Conservation (phyloP, 37 sponge, comb jelly and placozoan genomes). For the Aphrocallistes beatrix region DNA sequence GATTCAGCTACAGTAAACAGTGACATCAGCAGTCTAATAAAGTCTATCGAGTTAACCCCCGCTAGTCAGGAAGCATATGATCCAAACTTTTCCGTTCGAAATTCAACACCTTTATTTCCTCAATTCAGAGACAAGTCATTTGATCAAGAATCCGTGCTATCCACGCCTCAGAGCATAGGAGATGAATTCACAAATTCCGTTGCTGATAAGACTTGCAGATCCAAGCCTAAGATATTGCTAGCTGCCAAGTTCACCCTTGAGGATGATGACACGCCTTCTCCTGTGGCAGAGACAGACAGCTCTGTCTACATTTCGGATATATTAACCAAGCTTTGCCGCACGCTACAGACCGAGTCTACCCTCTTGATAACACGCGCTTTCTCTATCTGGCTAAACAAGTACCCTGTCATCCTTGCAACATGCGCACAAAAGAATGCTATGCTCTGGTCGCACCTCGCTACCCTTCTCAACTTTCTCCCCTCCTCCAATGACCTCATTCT, state of each 20-base stretch:
- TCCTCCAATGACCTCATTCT: not conserved
- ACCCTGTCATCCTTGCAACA: constrained; percentile 58
- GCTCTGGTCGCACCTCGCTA: constrained; percentile 71
- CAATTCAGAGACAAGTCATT: no score
- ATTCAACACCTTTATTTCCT: no score
- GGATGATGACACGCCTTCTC: not conserved
- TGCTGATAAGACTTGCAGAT: no score
- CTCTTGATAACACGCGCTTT: constrained; percentile 16
- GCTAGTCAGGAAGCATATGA: no score
- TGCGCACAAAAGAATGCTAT: constrained; percentile 46
- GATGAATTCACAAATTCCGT: no score
- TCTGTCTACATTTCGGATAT: not conserved
- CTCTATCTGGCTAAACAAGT: constrained; percentile 52
- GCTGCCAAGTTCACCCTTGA: constrained; percentile 7
- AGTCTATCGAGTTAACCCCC: no score
- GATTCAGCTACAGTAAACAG: no score
- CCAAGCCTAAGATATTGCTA: not conserved
- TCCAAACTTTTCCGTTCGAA: no score
- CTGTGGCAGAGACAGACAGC: not conserved
- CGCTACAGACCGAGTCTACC: not conserved
- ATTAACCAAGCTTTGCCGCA: not conserved
- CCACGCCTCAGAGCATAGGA: no score
- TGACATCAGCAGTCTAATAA: no score
- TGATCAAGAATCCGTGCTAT: no score
- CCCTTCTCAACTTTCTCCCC: constrained; percentile 69